Conservation (phyloP, 2,888 invertebrate genomes). For the Parasteatoda lunata region DNA sequence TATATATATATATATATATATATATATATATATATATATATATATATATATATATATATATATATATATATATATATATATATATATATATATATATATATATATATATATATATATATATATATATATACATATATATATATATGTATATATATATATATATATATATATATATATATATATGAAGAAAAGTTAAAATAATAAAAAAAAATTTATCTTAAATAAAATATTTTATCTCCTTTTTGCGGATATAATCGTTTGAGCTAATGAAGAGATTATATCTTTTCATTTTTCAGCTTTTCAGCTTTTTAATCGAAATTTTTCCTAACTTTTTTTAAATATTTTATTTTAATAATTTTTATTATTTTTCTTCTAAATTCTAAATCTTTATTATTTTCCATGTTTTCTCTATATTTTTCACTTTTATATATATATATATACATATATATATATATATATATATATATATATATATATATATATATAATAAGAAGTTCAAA, state of each 20-base stretch:
- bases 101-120: constrained; percentile 6
- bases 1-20: no score
- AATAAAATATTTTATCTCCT: not conserved
- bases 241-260: not conserved
- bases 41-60: constrained; percentile 4
- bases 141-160: constrained; percentile 15
- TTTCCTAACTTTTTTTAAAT: not conserved
- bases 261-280: no score
- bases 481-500: not conserved
- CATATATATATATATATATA: no score
- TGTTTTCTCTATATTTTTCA: not conserved
- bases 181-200: not conserved
- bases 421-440: not conserved
- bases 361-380: no score
- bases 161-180: constrained; percentile 7
- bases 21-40: no score
- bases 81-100: constrained; percentile 3
- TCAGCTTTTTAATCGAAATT: not conserved
- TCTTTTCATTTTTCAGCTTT: no score
- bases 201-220: not conserved
- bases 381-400: no score
- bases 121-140: no score
- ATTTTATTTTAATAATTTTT: not conserved
- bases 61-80: constrained; percentile 1
- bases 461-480: no score